Conservation (phyloP, 1,140 invertebrate species). For the Micrasema minimum region DNA sequence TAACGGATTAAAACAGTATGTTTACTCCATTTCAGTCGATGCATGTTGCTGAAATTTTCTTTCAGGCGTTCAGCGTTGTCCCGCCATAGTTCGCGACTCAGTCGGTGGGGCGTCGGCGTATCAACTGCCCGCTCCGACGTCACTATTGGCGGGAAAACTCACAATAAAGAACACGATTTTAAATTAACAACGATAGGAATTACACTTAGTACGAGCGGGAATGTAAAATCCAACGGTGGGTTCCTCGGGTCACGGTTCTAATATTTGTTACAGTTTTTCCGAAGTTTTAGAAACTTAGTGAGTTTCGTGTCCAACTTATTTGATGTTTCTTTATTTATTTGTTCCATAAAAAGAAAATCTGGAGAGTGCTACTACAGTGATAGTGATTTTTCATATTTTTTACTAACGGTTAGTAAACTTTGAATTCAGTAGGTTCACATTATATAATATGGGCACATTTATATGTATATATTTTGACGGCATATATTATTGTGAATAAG, state of each 20-base stretch:
- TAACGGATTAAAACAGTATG: too few species aligned
- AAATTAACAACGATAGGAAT: too few species aligned
- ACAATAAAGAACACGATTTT: too few species aligned
- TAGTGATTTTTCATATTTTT: conserved; percentile 8
- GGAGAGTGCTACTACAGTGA: conserved; percentile 7
- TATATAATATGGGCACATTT: too few species aligned
- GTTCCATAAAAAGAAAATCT: conserved; percentile 5
- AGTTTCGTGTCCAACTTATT: conserved; percentile 4
- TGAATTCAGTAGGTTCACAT: too few species aligned
- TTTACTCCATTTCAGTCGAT: not conserved
- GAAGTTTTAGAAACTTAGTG: not conserved
- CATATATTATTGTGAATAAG: too few species aligned
- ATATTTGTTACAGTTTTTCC: not conserved
- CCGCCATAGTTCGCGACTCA: conserved; percentile 22
- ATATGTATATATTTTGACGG: too few species aligned
- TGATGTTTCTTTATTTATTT: conserved; percentile 27
- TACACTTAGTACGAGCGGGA: not conserved
- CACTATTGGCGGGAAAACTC: conserved; percentile 21
- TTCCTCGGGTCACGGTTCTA: not conserved
- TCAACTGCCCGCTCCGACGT: conserved; percentile 34
- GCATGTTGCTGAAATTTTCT: not conserved
- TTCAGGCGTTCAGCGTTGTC: not conserved
- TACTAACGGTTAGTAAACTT: conserved; percentile 27
- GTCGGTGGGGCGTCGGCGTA: conserved; percentile 36
- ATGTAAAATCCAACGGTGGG: not conserved